phyloP scores from a whole-genome alignment of 2,113 vertebrate species.

The Ellobius talpinus region DNA sequence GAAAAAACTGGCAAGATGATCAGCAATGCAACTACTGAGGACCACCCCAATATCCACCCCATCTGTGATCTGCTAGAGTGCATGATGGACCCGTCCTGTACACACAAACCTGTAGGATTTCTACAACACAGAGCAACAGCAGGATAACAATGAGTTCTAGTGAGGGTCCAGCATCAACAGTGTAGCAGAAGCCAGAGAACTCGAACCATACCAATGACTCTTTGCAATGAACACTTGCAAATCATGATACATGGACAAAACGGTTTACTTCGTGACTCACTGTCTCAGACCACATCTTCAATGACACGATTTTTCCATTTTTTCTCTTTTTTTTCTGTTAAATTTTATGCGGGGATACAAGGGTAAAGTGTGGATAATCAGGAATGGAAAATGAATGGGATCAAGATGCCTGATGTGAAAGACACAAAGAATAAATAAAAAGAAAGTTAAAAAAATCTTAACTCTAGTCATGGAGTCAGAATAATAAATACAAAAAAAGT shows the following conservation, averaged over 20 bases:
- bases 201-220: not conserved
- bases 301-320: not conserved
- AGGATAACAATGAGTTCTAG: not conserved
- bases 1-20: not conserved
- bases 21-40: not conserved
- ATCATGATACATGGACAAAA: not conserved
- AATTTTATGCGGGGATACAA: not conserved
- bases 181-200: not conserved
- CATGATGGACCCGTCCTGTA: rapidly evolving
- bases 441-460: not conserved
- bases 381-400: not conserved
- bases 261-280: not conserved
- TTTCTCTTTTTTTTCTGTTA: not conserved
- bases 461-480: not conserved
- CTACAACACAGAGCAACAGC: not conserved
- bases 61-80: not conserved
- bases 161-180: not conserved
- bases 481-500: no score
- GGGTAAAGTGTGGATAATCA: not conserved
- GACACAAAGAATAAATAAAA: not conserved
- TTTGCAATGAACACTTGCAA: not conserved
- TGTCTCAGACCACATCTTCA: not conserved
- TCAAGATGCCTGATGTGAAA: not conserved
- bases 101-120: not conserved
- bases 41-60: not conserved